Evolutionary conservation across 2,888 invertebrate species (phyloP).

Genomic region (Rhamnusium bicolor): DNA sequence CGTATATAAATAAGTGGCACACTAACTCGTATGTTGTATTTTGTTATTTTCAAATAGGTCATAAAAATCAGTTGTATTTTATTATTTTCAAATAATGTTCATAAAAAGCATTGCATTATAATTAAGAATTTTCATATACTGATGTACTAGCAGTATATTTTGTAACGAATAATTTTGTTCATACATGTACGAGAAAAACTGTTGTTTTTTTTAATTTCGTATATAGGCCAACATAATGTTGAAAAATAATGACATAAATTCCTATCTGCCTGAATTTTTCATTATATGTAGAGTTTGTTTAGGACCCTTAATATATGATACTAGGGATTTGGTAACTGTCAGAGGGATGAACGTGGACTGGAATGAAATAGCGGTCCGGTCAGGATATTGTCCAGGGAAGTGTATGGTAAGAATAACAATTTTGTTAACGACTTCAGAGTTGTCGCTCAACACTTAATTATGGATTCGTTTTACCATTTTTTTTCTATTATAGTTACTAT

Average conservation of each 20-base stretch:
- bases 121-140: too few species aligned
- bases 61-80: too few species aligned
- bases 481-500: background rate
- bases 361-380: conserved; percentile 42
- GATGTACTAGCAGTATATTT: background rate
- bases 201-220: background rate
- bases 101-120: too few species aligned
- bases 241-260: conserved; percentile 28
- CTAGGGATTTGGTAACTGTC: conserved; percentile 47
- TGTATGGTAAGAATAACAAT: conserved; percentile 45
- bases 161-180: background rate
- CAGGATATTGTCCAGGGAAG: conserved; percentile 43
- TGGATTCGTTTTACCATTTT: conserved; percentile 32
- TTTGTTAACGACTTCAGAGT: conserved; percentile 32
- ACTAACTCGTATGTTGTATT: too few species aligned
- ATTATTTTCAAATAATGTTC: too few species aligned
- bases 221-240: conserved; percentile 1
- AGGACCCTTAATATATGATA: conserved; percentile 51
- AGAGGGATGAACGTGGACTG: conserved; percentile 43
- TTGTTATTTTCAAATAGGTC: too few species aligned
- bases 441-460: conserved; percentile 43
- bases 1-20: too few species aligned
- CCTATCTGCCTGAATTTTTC: conserved; percentile 16
- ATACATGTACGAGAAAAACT: background rate
- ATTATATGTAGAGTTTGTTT: conserved; percentile 45